Evolutionary conservation across 2,888 invertebrate genomes (phyloP).

Genomic region (Xestia rhomboidea): DNA sequence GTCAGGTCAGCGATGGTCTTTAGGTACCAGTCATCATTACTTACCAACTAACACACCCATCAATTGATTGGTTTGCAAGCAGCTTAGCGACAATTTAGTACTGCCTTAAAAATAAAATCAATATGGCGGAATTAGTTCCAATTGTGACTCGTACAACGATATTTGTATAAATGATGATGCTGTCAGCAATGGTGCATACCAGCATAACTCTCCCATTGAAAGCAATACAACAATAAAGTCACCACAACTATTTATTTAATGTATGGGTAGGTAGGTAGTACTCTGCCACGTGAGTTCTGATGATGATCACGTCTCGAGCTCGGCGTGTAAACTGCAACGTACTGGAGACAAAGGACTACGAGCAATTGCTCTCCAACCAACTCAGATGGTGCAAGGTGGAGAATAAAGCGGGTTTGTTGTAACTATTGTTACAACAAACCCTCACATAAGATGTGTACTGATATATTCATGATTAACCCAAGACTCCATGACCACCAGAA

Average conservation of each 20-base stretch:
- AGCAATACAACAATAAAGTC: background rate
- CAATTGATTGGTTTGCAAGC: too few species aligned
- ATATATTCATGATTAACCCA: background rate
- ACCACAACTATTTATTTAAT: constrained; percentile 38
- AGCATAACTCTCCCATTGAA: background rate
- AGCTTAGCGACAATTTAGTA: too few species aligned
- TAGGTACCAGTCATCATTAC: background rate
- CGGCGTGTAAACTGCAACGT: constrained; percentile 74
- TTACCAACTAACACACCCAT: too few species aligned
- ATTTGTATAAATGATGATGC: background rate
- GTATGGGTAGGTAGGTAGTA: too few species aligned
- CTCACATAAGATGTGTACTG: background rate
- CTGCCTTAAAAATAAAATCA: too few species aligned
- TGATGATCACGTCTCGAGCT: constrained; percentile 76
- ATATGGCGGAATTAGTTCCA: background rate
- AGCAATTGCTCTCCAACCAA: constrained; percentile 76
- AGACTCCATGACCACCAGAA: background rate
- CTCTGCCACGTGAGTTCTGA: constrained; percentile 48
- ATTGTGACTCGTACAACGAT: background rate
- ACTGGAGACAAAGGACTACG: constrained; percentile 80
- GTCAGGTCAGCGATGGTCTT: too few species aligned
- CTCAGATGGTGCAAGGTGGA: constrained; percentile 56
- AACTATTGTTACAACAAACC: too few species aligned
- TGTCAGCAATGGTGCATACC: background rate
- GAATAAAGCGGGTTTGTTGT: constrained; percentile 14